Conservation (phyloP, 2,888 invertebrate species). For the Pammene aurita region DNA sequence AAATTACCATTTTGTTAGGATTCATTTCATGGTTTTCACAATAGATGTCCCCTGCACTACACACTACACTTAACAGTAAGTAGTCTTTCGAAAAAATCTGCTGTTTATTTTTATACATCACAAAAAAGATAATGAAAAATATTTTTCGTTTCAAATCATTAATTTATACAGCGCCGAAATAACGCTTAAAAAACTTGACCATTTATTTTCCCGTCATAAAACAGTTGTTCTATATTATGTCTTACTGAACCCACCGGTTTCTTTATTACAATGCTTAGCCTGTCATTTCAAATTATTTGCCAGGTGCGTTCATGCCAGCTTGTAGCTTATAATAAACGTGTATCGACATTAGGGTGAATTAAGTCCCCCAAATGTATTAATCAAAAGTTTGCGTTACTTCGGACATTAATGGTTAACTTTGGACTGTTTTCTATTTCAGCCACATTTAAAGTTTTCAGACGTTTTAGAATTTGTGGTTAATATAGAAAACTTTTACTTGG, state of each 20-base stretch:
- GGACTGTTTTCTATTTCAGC: slow-evolving; percentile 12
- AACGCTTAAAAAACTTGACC: no score
- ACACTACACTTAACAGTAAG: no score
- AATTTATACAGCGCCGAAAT: no score
- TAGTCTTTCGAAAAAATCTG: no score
- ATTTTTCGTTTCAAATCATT: no score
- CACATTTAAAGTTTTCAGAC: neutral
- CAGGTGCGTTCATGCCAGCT: slow-evolving; percentile 41
- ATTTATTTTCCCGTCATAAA: no score
- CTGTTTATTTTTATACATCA: no score
- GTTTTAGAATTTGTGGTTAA: neutral
- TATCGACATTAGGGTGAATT: slow-evolving; percentile 39
- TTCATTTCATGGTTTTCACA: no score
- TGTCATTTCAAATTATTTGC: slow-evolving; percentile 53
- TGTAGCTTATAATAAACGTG: slow-evolving; percentile 32
- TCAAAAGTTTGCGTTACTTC: slow-evolving; percentile 37
- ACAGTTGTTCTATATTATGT: neutral
- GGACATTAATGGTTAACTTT: slow-evolving; percentile 27
- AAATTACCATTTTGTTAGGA: no score
- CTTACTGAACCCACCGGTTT: neutral
- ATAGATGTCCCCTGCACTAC: no score
- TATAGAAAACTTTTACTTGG: neutral
- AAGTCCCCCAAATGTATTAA: slow-evolving; percentile 41
- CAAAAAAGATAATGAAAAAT: no score
- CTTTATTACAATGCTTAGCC: neutral